A percentile compares a stretch with the other conserved stretches of the same genome.
phyloP scores from a whole-genome alignment of 1,140 invertebrate genomes.

The Drosophila pachea region DNA sequence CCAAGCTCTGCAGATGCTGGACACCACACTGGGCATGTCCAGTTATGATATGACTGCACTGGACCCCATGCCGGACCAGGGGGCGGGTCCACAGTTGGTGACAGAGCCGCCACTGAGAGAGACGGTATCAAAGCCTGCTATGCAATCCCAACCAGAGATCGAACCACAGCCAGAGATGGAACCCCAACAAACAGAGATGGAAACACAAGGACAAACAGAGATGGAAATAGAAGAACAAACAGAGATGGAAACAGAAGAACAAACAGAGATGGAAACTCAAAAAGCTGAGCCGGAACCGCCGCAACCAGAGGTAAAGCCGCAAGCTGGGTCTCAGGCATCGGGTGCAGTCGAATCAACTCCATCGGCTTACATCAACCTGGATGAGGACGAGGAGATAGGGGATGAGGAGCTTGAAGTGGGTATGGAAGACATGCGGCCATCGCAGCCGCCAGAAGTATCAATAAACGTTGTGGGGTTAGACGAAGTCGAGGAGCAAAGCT shows the following conservation, averaged over 20 bases:
- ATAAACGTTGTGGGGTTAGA: background rate
- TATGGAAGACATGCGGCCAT: background rate
- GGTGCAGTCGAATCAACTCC: background rate
- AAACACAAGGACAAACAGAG: too few relatives aligned
- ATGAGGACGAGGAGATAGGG: background rate
- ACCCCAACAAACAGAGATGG: too few relatives aligned
- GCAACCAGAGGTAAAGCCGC: background rate
- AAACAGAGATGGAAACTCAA: too few relatives aligned
- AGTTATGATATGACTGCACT: constrained; percentile 55
- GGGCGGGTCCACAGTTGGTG: background rate
- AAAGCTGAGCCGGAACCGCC: too few relatives aligned
- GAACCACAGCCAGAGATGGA: too few relatives aligned
- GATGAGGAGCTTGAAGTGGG: background rate
- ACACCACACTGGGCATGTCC: constrained; percentile 73
- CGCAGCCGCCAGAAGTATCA: background rate
- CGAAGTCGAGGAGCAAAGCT: constrained; percentile 8
- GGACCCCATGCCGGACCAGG: constrained; percentile 5
- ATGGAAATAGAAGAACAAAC: too few relatives aligned
- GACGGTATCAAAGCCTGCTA: too few relatives aligned
- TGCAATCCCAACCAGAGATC: too few relatives aligned
- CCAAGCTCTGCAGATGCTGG: constrained; percentile 42
- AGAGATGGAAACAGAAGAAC: too few relatives aligned
- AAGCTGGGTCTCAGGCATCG: background rate
- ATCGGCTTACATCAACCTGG: background rate
- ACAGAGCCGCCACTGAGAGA: background rate